A percentile compares a stretch with the other conserved stretches of the same genome.
phyloP scores from a whole-genome alignment of 1,140 invertebrate species.

The Eufriesea mexicana region DNA sequence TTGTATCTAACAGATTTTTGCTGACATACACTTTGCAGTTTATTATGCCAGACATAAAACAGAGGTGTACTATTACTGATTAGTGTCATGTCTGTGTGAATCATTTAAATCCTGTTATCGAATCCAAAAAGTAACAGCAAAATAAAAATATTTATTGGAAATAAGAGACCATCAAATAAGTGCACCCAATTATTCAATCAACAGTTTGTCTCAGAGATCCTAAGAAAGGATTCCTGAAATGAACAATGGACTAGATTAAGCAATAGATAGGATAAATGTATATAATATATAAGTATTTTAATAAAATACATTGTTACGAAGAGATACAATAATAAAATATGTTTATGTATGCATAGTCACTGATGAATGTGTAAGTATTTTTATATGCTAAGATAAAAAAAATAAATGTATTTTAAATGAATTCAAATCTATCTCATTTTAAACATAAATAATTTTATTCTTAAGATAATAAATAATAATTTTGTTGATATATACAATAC shows the following conservation, averaged over 20 bases:
- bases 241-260: constrained; percentile 64
- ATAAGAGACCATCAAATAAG: constrained; percentile 66
- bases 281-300: constrained; percentile 76
- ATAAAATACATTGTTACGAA: constrained; percentile 75
- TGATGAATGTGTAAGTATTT: constrained; percentile 77
- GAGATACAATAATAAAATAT: constrained; percentile 70
- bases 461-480: constrained; percentile 5
- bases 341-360: constrained; percentile 76
- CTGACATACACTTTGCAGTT: background rate
- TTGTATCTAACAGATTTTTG: background rate
- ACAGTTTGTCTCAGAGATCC: constrained; percentile 74
- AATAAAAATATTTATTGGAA: constrained; percentile 53
- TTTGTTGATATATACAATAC: background rate
- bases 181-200: constrained; percentile 63
- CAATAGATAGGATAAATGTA: constrained; percentile 75
- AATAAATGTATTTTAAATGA: constrained; percentile 72
- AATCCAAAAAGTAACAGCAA: background rate
- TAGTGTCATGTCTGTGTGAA: background rate
- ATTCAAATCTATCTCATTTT: constrained; percentile 32
- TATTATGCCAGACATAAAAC: background rate
- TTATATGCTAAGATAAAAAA: constrained; percentile 76
- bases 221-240: constrained; percentile 71
- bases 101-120: background rate
- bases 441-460: constrained; percentile 20
- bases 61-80: background rate